phyloP scores from a whole-genome alignment of 2,888 invertebrate genomes.

The Acleris cristana region DNA sequence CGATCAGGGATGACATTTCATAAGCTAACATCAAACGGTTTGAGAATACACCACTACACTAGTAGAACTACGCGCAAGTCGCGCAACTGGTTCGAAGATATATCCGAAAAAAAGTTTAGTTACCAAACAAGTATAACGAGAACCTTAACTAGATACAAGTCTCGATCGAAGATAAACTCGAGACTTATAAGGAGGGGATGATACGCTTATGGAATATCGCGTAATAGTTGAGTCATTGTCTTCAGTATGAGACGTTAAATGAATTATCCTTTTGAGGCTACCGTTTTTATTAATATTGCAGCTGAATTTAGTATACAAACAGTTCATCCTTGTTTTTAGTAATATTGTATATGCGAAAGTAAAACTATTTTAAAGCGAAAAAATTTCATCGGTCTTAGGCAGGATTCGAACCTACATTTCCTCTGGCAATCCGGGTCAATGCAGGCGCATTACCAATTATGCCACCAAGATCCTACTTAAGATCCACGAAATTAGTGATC shows the following conservation, averaged over 20 bases:
- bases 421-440: no score
- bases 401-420: no score
- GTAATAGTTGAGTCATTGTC: constrained; percentile 19
- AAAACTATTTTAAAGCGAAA: no score
- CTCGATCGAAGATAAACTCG: constrained; percentile 15
- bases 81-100: constrained; percentile 49
- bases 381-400: no score
- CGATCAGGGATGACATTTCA: constrained; percentile 29
- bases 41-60: constrained; percentile 43
- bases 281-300: background rate
- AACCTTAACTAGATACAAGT: constrained; percentile 29
- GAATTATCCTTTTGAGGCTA: background rate
- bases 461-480: no score
- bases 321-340: no score
- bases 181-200: constrained; percentile 7
- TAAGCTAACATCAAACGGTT: constrained; percentile 36
- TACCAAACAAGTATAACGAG: constrained; percentile 56
- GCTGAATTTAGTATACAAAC: background rate
- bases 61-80: constrained; percentile 44
- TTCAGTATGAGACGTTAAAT: background rate
- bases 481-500: no score
- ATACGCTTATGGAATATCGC: constrained; percentile 12
- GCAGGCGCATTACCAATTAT: no score
- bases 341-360: no score
- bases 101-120: constrained; percentile 56